Percentiles rank a stretch among this genome's conserved stretches.
These are phyloP conservation scores for Amazona ochrocephala DNA, from an alignment of 2,797 vertebrate species.

Conservation along the genomic window DNA sequence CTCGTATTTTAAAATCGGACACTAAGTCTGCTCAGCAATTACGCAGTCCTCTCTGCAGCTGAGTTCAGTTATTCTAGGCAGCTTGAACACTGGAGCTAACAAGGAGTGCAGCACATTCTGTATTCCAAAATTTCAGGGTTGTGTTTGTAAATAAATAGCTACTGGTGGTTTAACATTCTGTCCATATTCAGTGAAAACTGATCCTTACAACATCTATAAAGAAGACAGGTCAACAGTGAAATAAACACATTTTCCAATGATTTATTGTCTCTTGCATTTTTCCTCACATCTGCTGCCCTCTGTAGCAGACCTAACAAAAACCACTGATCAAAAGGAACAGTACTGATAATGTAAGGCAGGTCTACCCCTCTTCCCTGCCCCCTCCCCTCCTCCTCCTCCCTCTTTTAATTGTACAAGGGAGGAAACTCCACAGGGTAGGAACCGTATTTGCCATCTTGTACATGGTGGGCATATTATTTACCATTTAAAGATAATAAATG, in stretches of 20 bases:
- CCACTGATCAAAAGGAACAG: not conserved
- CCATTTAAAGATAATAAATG: conserved; percentile 21
- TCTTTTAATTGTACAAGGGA: not conserved
- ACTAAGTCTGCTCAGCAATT: not conserved
- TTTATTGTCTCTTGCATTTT: conserved; percentile 10
- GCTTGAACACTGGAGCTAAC: not conserved
- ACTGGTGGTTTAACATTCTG: not conserved
- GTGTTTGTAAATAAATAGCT: conserved; percentile 15
- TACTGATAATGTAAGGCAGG: not conserved
- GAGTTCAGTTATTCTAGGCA: not conserved
- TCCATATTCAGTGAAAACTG: not conserved
- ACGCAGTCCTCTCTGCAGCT: not conserved
- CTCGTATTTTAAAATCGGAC: not conserved
- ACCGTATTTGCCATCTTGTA: not conserved
- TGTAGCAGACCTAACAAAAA: not conserved
- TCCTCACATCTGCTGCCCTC: not conserved
- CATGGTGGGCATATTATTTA: not conserved
- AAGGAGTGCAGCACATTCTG: not conserved
- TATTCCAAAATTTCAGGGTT: not conserved
- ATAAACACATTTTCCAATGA: conserved; percentile 40
- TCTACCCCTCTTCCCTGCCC: not conserved
- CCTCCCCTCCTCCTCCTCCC: fast-evolving
- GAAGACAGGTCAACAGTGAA: not conserved
- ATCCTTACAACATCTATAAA: not conserved
- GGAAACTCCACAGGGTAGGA: not conserved